A percentile compares a stretch with the other conserved stretches of the same genome.
Conservation (phyloP, 2,888 invertebrate genomes). For the Desoria tigrina region DNA sequence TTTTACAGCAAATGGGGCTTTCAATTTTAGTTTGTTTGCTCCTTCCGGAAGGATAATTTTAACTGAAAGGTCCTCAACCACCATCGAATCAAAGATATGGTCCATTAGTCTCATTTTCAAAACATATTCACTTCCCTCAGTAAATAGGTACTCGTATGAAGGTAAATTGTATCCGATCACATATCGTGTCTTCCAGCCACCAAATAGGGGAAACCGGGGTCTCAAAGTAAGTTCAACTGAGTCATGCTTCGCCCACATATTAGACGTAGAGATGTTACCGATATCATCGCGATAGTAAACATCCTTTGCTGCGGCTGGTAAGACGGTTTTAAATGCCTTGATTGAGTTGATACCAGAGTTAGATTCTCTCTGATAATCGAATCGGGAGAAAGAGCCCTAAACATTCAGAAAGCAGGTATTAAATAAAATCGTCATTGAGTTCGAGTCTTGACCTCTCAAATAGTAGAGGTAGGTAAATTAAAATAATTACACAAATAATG, state of each 20-base stretch:
- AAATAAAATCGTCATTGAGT: too few species aligned
- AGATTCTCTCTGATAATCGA: slow-evolving; percentile 93
- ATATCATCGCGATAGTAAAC: slow-evolving; percentile 98
- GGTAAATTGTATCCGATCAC: slow-evolving; percentile 96
- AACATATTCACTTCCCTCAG: slow-evolving; percentile 69
- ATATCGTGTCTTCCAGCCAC: slow-evolving; percentile 98
- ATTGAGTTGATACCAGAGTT: slow-evolving; percentile 85
- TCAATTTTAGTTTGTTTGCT: slow-evolving; percentile 75
- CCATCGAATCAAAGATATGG: slow-evolving; percentile 95
- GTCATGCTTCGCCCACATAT: slow-evolving; percentile 82
- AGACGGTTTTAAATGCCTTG: slow-evolving; percentile 77
- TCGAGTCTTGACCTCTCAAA: too few species aligned
- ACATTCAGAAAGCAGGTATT: too few species aligned
- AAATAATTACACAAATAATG: too few species aligned
- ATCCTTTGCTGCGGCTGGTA: slow-evolving; percentile 83
- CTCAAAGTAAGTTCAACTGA: slow-evolving; percentile 93
- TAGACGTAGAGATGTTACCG: slow-evolving; percentile 97
- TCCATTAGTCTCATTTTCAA: slow-evolving; percentile 93
- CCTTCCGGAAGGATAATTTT: slow-evolving; percentile 94
- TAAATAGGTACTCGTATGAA: slow-evolving; percentile 91
- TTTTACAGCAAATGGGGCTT: slow-evolving; percentile 77
- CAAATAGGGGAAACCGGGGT: slow-evolving; percentile 95
- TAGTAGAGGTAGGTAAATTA: too few species aligned
- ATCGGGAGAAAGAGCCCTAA: slow-evolving; percentile 86
- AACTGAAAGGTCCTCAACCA: slow-evolving; percentile 83